phyloP scores from a whole-genome alignment of 2,888 invertebrate species.

The Drosophila atroscutellata region DNA sequence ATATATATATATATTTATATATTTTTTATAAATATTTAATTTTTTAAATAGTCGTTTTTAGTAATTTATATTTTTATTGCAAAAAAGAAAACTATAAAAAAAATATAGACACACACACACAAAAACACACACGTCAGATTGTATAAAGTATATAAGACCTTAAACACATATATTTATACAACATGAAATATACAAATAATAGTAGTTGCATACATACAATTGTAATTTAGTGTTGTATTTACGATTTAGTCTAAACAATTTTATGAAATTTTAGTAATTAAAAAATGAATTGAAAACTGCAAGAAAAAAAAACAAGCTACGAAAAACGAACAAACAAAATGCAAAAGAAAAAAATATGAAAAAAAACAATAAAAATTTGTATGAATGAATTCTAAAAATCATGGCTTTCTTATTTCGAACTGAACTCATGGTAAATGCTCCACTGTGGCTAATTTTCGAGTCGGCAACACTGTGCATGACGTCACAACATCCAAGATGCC shows the following conservation, averaged over 20 bases:
- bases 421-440: not conserved
- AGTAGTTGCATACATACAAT: conserved; percentile 79
- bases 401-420: conserved; percentile 58
- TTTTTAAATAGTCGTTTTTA: conserved; percentile 81
- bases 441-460: conserved; percentile 5
- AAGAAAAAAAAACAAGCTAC: conserved; percentile 56
- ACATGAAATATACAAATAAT: conserved; percentile 56
- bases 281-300: conserved; percentile 76
- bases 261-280: conserved; percentile 82
- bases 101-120: conserved; percentile 28
- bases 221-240: conserved; percentile 83
- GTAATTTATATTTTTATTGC: conserved; percentile 81
- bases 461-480: conserved; percentile 14
- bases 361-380: conserved; percentile 82
- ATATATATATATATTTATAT: no score
- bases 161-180: conserved; percentile 66
- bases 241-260: conserved; percentile 81
- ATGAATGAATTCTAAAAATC: conserved; percentile 81
- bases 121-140: conserved; percentile 57
- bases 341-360: conserved; percentile 73
- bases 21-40: conserved; percentile 73
- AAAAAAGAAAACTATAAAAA: conserved; percentile 50
- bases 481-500: not conserved
- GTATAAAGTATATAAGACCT: conserved; percentile 69
- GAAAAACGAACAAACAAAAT: conserved; percentile 69